Evolutionary conservation across 2,113 vertebrate species (phyloP).

Genomic region (Aepyceros melampus): DNA sequence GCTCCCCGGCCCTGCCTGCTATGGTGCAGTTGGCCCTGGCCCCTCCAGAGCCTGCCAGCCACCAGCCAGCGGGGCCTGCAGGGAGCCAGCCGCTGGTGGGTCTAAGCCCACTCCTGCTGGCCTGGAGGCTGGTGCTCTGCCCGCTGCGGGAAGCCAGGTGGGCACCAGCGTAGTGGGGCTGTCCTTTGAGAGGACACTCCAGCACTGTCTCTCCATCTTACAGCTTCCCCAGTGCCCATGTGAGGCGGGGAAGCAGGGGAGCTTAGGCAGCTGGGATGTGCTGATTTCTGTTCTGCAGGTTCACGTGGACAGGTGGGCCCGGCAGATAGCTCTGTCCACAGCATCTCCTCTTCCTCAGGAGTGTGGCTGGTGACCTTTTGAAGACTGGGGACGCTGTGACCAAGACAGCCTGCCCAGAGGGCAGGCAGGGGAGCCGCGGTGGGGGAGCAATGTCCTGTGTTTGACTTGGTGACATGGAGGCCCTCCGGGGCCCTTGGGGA

Average conservation of each 20-base stretch:
- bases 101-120: neutral
- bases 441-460: neutral
- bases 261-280: neutral
- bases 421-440: neutral
- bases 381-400: neutral
- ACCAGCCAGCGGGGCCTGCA: conserved; percentile 13
- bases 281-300: neutral
- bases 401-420: neutral
- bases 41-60: neutral
- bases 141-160: conserved; percentile 28
- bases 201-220: neutral
- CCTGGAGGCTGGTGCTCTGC: neutral
- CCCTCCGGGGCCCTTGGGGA: neutral
- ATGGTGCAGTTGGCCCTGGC: neutral
- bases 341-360: neutral
- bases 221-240: neutral
- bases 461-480: neutral
- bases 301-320: neutral
- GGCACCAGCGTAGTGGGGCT: neutral
- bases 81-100: conserved; percentile 22
- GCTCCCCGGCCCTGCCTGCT: neutral
- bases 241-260: neutral
- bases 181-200: neutral
- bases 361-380: neutral
- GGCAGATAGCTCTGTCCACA: neutral